Percentiles rank a stretch among this genome's conserved stretches.
Evolutionary conservation across 2,113 vertebrate species (phyloP).

Genomic region (Pterocles gutturalis): DNA sequence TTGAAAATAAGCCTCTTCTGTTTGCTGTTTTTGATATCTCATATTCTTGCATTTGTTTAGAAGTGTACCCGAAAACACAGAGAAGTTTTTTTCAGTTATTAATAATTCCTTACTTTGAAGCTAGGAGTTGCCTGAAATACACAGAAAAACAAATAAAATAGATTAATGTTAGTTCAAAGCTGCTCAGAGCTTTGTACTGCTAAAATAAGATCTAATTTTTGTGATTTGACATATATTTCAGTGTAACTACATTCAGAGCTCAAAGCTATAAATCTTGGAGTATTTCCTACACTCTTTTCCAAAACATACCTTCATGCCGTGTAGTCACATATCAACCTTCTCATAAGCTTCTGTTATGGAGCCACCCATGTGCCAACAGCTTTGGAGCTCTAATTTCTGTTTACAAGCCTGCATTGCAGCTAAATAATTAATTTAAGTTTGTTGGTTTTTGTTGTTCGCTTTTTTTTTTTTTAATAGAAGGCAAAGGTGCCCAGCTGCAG

Average conservation of each 20-base stretch:
- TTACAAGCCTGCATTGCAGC: background rate
- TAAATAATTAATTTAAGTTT: background rate
- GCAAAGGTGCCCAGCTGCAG: background rate
- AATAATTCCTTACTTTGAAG: background rate
- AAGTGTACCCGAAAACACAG: background rate
- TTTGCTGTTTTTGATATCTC: background rate
- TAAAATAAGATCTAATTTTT: conserved; percentile 1
- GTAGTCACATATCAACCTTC: background rate
- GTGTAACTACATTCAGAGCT: background rate
- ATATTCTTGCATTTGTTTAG: background rate
- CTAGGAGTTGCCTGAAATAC: background rate
- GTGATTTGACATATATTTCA: background rate
- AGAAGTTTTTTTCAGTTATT: background rate
- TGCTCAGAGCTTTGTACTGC: background rate
- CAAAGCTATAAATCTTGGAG: background rate
- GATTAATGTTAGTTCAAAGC: background rate
- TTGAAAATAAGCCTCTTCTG: background rate
- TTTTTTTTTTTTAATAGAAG: background rate
- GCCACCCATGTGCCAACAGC: background rate
- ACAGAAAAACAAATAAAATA: background rate
- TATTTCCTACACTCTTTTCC: background rate
- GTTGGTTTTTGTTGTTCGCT: too few species aligned
- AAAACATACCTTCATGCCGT: background rate
- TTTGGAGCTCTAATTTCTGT: background rate
- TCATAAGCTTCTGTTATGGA: background rate